Evolutionary conservation across 2,113 vertebrate genomes (phyloP).

Genomic region (Caretta caretta): DNA sequence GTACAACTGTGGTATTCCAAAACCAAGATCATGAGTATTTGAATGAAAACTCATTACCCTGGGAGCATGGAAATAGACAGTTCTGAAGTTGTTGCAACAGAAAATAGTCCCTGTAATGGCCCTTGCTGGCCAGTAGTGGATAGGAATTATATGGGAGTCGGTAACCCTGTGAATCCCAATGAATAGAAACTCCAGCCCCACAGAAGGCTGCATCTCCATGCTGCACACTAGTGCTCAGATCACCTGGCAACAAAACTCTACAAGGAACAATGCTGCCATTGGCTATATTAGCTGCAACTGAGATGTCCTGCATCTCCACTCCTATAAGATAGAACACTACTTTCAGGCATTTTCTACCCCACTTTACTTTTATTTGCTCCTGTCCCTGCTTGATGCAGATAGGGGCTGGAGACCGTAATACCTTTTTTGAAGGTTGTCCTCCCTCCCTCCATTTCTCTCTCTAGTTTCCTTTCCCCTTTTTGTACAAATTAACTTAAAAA

Average conservation of each 20-base stretch:
- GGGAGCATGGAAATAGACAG: neutral
- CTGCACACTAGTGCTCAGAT: neutral
- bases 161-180: neutral
- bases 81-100: neutral
- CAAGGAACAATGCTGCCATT: neutral
- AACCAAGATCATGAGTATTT: neutral
- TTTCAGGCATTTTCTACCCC: neutral
- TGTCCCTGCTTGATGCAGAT: neutral
- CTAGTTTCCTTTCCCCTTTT: neutral
- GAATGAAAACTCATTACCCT: neutral
- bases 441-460: neutral
- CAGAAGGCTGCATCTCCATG: neutral
- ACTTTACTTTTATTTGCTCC: neutral
- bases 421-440: neutral
- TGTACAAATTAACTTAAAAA: neutral
- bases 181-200: neutral
- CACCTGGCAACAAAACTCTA: neutral
- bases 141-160: accelerated
- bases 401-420: neutral
- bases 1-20: neutral
- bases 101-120: accelerated
- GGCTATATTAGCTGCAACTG: neutral
- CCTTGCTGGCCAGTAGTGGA: neutral
- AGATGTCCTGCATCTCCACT: neutral
- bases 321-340: neutral